Base-by-base conservation (phyloP, 2,797 vertebrate genomes). In the Poecilia gillii region DNA sequence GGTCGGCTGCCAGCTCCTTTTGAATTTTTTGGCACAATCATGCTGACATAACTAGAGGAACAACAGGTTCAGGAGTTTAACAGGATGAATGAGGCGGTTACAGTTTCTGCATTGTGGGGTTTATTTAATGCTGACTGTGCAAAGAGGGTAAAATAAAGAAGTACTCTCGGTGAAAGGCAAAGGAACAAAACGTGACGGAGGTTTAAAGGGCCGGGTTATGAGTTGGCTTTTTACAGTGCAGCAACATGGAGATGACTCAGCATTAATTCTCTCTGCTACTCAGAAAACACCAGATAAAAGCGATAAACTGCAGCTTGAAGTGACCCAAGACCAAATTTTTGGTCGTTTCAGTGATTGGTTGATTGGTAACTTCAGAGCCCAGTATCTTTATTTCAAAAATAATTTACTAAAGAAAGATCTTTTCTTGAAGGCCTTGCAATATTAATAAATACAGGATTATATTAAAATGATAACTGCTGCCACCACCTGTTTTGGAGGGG, bases 1-100 rank as follows among this genome's bases (percentile, higher is more conserved):
- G 77, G 46, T 47, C n/a, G 62, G 77, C 84, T 90, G 90, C 91
- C 90, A 90, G 89, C 72, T 33, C 73, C 76, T 85, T 85, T 85
- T 77, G 77, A 74, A 73, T 84, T 68, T 49, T 77, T 84, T 83
- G 66, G 76, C 74, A 4, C 49, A 88, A 84, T 91, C 88, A 85
- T 85, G 89, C 89, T 93, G 88, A 90, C 85, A 72, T 89, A 85
- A 89, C 73, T 23, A 39, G 62, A 75, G 72, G 28, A 55, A 45
- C 7, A 55, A 45, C 6, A 6, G 64, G 83, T 68, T 84, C 62
- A 81, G 47, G 79, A 57, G 72, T 33, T 77, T 80, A 64, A 75
- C 39, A 7, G 75, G 31, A 31, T 51, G 36, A 77, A 45, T 82
- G 66, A 79, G 28, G 72, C 14, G 6, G 7, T 46, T 51, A 28